These are phyloP conservation scores for Eumaeus atala DNA, from an alignment of 1,140 invertebrate genomes.

Conservation along the genomic window DNA sequence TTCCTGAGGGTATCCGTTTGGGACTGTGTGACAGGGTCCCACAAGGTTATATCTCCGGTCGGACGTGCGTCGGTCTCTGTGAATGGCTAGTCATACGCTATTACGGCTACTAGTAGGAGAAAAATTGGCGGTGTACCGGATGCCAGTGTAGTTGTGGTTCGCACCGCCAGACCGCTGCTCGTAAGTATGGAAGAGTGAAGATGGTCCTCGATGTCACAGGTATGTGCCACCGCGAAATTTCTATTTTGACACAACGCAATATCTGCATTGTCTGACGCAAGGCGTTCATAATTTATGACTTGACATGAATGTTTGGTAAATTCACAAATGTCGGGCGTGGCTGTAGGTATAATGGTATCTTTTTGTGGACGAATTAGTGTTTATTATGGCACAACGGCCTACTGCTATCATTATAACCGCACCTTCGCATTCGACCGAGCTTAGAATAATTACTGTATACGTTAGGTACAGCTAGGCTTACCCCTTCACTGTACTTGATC, in stretches of 20 bases:
- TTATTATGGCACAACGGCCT: slow-evolving; percentile 25
- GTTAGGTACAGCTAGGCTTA: too few species aligned
- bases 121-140: not conserved
- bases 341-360: slow-evolving; percentile 32
- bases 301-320: slow-evolving; percentile 5
- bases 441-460: too few species aligned
- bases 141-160: too few species aligned
- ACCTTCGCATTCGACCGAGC: slow-evolving; percentile 15
- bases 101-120: not conserved
- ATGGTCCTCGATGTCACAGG: slow-evolving; percentile 19
- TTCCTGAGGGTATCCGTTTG: slow-evolving; percentile 8
- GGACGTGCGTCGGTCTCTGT: slow-evolving; percentile 49
- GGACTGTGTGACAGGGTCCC: slow-evolving; percentile 18
- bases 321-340: slow-evolving; percentile 40
- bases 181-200: slow-evolving; percentile 51
- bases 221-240: slow-evolving; percentile 22
- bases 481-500: slow-evolving; percentile 3
- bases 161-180: not conserved
- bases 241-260: too few species aligned
- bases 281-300: not conserved
- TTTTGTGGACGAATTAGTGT: slow-evolving; percentile 43
- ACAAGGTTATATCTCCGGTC: slow-evolving; percentile 49
- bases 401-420: slow-evolving; percentile 21
- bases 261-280: too few species aligned
- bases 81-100: slow-evolving; percentile 39